A percentile compares a stretch with the other conserved stretches of the same genome.
Evolutionary conservation across 2,888 invertebrate genomes (phyloP).

Genomic region (Cryptophagus acutangulus): DNA sequence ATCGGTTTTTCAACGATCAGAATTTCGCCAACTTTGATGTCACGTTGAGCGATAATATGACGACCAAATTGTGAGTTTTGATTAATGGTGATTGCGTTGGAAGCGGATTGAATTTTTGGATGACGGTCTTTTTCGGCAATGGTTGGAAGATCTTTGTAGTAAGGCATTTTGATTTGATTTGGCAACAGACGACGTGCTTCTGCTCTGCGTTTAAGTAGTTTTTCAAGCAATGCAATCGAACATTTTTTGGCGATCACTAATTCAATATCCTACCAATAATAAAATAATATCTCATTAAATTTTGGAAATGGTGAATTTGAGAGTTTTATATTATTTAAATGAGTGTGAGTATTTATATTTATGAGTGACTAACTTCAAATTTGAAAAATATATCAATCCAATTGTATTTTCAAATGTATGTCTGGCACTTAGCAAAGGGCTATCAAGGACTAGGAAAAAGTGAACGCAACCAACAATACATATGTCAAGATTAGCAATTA

Average conservation of each 20-base stretch:
- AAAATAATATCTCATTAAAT: background rate
- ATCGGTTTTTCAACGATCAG: conserved; percentile 74
- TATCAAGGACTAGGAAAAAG: no score
- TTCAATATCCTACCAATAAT: conserved; percentile 57
- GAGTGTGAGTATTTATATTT: no score
- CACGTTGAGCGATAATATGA: conserved; percentile 62
- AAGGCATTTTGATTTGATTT: conserved; percentile 15
- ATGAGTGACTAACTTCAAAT: no score
- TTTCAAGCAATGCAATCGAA: no score
- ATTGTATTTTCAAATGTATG: no score
- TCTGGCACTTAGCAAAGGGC: no score
- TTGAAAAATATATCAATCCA: no score
- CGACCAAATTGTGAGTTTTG: conserved; percentile 60
- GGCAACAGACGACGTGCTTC: conserved; percentile 29
- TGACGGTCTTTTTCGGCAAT: conserved; percentile 27
- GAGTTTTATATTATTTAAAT: no score
- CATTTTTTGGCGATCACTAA: conserved; percentile 57
- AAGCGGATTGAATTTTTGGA: conserved; percentile 51
- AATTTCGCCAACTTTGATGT: conserved; percentile 70
- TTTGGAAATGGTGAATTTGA: no score
- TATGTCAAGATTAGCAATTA: no score
- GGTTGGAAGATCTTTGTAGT: conserved; percentile 24
- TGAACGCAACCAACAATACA: no score
- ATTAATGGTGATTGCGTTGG: conserved; percentile 57
- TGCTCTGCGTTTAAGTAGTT: conserved; percentile 44